Evolutionary conservation across 2,888 invertebrate genomes (phyloP).

Genomic region (Colostygia pectinataria): DNA sequence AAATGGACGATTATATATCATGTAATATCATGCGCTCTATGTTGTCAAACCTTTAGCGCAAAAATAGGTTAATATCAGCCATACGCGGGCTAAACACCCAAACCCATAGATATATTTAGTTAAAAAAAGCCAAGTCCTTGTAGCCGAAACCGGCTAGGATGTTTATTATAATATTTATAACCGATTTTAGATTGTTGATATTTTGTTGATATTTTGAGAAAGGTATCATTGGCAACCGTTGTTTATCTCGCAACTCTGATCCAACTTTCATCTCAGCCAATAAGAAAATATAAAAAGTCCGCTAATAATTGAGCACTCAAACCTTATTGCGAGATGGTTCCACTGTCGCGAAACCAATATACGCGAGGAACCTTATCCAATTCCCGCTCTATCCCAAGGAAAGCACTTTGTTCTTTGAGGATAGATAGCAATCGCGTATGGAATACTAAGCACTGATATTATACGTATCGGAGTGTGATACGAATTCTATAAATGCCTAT

Average conservation of each 20-base stretch:
- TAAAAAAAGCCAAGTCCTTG: too few relatives aligned
- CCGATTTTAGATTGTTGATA: too few relatives aligned
- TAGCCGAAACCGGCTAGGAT: too few relatives aligned
- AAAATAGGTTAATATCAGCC: too few relatives aligned
- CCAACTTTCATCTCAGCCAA: conserved; percentile 30
- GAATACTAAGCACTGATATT: conserved; percentile 50
- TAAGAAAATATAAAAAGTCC: conserved; percentile 36
- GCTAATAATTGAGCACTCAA: conserved; percentile 46
- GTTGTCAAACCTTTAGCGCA: too few relatives aligned
- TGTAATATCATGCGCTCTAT: too few relatives aligned
- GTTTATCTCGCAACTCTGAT: conserved; percentile 18
- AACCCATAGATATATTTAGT: too few relatives aligned
- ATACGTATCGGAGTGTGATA: conserved; percentile 32
- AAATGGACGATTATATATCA: too few relatives aligned
- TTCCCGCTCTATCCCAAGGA: conserved; percentile 52
- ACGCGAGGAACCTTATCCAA: conserved; percentile 51
- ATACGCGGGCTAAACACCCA: too few relatives aligned
- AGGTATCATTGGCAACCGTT: not conserved
- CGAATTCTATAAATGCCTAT: conserved; percentile 25
- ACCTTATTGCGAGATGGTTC: conserved; percentile 51
- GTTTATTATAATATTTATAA: too few relatives aligned
- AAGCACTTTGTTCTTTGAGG: conserved; percentile 68
- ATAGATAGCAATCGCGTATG: conserved; percentile 50
- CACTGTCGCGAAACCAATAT: conserved; percentile 54
- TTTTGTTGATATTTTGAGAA: not conserved